phyloP scores from a whole-genome alignment of 2,797 vertebrate genomes.

The Novumbra hubbsi region DNA sequence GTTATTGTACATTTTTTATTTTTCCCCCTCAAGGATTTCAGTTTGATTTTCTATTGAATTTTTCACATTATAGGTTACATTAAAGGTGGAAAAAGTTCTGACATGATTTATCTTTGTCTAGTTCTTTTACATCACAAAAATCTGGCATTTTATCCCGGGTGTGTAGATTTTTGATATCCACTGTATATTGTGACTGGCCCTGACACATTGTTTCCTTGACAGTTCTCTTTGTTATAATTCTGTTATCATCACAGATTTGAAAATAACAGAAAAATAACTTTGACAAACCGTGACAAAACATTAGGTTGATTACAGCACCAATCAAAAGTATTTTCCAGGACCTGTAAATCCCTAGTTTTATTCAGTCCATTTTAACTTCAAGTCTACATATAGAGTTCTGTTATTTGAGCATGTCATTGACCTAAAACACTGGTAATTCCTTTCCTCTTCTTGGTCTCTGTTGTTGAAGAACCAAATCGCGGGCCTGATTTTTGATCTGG shows the following conservation, averaged over 20 bases:
- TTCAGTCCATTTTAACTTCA: too few relatives aligned
- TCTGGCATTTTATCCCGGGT: too few relatives aligned
- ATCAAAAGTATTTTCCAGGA: neutral
- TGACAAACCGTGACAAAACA: neutral
- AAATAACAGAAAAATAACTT: too few relatives aligned
- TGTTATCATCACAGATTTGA: neutral
- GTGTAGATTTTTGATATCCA: too few relatives aligned
- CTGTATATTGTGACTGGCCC: neutral
- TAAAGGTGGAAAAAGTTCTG: too few relatives aligned
- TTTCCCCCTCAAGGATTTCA: too few relatives aligned
- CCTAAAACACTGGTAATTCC: neutral
- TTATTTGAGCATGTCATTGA: neutral
- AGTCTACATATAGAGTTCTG: neutral
- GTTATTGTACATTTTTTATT: too few relatives aligned
- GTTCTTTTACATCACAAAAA: too few relatives aligned
- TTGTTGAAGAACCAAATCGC: constrained; percentile 82
- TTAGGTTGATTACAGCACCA: neutral
- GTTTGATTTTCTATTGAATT: too few relatives aligned
- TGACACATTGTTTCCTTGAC: neutral
- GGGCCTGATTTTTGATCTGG: constrained; percentile 87
- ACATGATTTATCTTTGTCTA: too few relatives aligned
- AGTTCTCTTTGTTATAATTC: neutral
- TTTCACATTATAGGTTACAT: too few relatives aligned
- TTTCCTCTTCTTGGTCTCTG: neutral
- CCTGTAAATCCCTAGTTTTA: neutral